Evolutionary conservation across 2,113 vertebrate genomes (phyloP), one percentile per base, ranked within the genome.

Genomic region (Thunnus maccoyii): DNA sequence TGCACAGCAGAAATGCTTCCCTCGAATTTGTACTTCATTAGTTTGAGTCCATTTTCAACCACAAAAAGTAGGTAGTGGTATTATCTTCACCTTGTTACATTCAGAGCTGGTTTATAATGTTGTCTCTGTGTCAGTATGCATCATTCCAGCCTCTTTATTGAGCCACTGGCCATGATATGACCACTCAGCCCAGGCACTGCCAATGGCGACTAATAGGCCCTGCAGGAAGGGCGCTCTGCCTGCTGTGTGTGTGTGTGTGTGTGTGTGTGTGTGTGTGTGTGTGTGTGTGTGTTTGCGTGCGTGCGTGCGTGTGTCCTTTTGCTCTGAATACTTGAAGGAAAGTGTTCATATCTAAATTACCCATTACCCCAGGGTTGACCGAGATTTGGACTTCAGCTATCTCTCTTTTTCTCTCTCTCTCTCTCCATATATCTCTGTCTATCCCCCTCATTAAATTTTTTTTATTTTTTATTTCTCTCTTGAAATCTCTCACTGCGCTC

Each of bases 321-420:
- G 64, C 47, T 51, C 52, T 11, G 5, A 69, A 83, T 71, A 58
- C 83, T 85, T 82, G 30, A 51, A 65, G 71, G 85, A 76, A 72
- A 76, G 51, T 78, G 74, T 84, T 66, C 82, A 75, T 72, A 85
- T 90, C 77, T 84, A 79, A 86, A 90, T 86, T 78, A 81, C 69
- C 71, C 78, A 27, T 71, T 73, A 79, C 88, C 82, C 87, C 75
- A 72, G 76, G 84, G 62, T 74, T 81, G 77, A 83, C 77, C 79
- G 79, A 76, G 52, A 79, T 85, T 91, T 89, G 91, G 86, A 89
- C 76, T 86, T 70, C 27, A 60, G 82, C 81, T 76, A 78, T 70
- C 20, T 83, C 48, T 0, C 0, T 56, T 3, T 32, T 27, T 41
- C 50, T 2, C 13, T 47, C 18, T 36, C 18, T 36, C 52, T n/a